Base-by-base conservation (phyloP, 2,888 invertebrate genomes). In the Dichetophora obliterata region DNA sequence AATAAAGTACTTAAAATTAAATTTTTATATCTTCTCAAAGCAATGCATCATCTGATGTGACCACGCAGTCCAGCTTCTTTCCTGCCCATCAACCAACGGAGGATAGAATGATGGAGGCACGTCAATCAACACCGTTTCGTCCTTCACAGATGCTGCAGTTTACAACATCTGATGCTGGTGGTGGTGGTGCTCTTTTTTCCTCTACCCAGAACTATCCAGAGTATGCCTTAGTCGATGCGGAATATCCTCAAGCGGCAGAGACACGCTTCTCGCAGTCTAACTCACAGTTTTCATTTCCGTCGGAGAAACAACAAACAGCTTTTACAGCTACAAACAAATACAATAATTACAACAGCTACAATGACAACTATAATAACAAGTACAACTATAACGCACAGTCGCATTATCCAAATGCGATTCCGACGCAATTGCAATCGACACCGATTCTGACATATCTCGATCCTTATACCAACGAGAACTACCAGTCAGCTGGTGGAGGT, bases 381-480 rank as follows among this genome's bases (percentile, higher is more conserved):
- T 63, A 54, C 73, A 77, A 59, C 50, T 57, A 63, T 48, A 76
- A 16, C 80, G 76, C 34, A 78, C 82, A 27, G 80, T 31, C 63
- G 78, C 50, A 79, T 82, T 19, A 79, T 31, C 61, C 80, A 66
- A 22, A 0, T 37, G 78, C 83, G 19, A 76, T 84, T 69, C 84
- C 86, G 57, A 82, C 79, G 70, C 79, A 82, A 75, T 75, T 83
- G 75, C 82, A 79, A 70, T 78, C 86, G 6, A 87, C 85, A 43
- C 86, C 86, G 8, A 86, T 87, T 77, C 83, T 84, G 57, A 85
- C 83, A 81, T 87, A 87, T 76, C 78, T 84, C 70, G 86, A 87
- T 82, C 87, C 85, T 9, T 86, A 83, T 52, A 86, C 86, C 68
- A 85, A 87, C 80, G 83, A 84, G 69, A 85, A 85, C 82, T 83